These are phyloP conservation scores for Lamellibrachia columna DNA, from an alignment of 2,888 invertebrate genomes.

Conservation along the genomic window DNA sequence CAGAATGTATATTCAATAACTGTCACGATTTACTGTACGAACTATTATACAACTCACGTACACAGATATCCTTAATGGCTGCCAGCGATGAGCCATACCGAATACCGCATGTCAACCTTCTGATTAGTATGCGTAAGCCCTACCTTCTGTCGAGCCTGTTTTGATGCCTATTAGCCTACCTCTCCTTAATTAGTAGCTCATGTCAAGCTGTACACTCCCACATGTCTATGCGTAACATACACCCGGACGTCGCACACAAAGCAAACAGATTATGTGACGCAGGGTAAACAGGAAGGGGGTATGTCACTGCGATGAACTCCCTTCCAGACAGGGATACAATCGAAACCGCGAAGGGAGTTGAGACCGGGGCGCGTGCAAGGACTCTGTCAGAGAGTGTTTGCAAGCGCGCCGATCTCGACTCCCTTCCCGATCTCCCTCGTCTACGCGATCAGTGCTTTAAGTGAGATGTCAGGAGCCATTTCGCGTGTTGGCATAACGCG, in stretches of 20 bases:
- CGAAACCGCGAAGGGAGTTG: no score
- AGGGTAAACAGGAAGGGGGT: not conserved
- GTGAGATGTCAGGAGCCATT: no score
- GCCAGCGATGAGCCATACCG: not conserved
- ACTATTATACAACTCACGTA: not conserved
- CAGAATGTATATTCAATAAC: not conserved
- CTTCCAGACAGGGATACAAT: no score
- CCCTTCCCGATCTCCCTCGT: no score
- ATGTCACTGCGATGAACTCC: no score
- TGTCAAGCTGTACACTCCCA: not conserved
- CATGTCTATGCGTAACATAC: not conserved
- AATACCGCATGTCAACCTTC: not conserved
- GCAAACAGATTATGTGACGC: not conserved
- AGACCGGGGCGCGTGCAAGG: no score
- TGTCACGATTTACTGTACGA: not conserved
- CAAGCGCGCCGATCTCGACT: no score
- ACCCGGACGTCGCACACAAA: not conserved
- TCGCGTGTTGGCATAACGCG: no score
- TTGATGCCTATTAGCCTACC: not conserved
- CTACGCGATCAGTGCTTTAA: no score
- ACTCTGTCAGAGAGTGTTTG: no score
- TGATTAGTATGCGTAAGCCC: not conserved
- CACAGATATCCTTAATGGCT: not conserved
- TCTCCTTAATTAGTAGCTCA: not conserved
- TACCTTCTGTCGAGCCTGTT: not conserved